Conservation (phyloP, 2,113 vertebrate species). For the Orientallactaga bullata region DNA sequence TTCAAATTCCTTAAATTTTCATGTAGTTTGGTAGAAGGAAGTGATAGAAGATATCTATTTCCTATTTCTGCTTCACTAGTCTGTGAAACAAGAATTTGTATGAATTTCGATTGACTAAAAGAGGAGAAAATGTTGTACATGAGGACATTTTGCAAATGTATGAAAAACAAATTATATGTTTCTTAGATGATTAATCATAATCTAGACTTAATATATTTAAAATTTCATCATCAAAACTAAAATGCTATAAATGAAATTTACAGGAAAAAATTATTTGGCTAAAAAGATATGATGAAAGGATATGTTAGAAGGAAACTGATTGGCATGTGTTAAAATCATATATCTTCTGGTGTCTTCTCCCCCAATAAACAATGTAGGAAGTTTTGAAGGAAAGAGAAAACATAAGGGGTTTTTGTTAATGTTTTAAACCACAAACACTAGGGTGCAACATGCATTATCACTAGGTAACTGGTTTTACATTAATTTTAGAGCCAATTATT, state of each 20-base stretch:
- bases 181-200: neutral
- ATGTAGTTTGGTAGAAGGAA: neutral
- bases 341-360: neutral
- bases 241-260: neutral
- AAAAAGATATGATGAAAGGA: neutral
- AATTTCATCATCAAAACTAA: neutral
- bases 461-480: neutral
- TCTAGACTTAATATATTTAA: neutral
- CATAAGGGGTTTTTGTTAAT: neutral
- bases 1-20: neutral
- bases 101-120: neutral
- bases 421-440: neutral
- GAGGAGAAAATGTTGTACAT: neutral
- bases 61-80: neutral
- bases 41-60: neutral
- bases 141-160: neutral
- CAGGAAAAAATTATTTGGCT: neutral
- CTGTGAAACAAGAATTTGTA: neutral
- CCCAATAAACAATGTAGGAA: neutral
- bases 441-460: neutral
- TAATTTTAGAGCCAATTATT: neutral
- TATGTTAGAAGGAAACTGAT: neutral
- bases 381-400: accelerated
- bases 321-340: neutral
- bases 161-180: neutral